Conservation (phyloP, 2,888 invertebrate genomes). For the Alsophila aescularia region DNA sequence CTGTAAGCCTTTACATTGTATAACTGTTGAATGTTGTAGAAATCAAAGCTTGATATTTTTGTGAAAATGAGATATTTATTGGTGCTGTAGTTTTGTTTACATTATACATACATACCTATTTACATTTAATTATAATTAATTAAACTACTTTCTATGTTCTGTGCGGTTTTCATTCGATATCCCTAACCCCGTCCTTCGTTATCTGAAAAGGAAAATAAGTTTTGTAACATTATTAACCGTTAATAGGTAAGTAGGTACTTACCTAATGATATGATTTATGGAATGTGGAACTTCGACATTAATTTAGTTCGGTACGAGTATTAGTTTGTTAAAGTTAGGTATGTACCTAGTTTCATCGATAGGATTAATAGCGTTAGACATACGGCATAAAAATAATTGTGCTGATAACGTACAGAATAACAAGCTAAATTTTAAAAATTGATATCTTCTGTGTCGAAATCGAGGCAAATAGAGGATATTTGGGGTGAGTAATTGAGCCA, state of each 20-base stretch:
- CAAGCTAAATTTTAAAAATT: no score
- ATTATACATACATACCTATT: constrained; percentile 73
- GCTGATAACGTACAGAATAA: no score
- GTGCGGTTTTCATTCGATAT: constrained; percentile 58
- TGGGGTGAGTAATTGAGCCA: no score
- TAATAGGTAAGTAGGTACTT: not conserved
- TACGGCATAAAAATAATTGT: no score
- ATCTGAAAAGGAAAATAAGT: constrained; percentile 68
- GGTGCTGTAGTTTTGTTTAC: constrained; percentile 83
- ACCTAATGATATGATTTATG: not conserved
- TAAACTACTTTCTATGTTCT: constrained; percentile 67
- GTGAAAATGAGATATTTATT: constrained; percentile 83
- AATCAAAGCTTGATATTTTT: constrained; percentile 79
- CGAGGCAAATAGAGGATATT: no score
- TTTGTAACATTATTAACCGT: not conserved
- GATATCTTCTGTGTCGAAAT: no score
- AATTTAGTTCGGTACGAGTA: no score
- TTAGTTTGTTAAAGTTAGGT: no score
- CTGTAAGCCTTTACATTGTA: constrained; percentile 76
- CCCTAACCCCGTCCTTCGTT: constrained; percentile 77
- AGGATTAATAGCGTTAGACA: no score
- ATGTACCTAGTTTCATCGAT: no score
- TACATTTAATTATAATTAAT: constrained; percentile 66
- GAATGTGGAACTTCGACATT: no score
- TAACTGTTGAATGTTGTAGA: constrained; percentile 71